Percentiles rank a stretch among this genome's conserved stretches.
These are phyloP conservation scores for Siniperca obscura DNA, from an alignment of 2,797 vertebrate genomes.

Conservation along the genomic window DNA sequence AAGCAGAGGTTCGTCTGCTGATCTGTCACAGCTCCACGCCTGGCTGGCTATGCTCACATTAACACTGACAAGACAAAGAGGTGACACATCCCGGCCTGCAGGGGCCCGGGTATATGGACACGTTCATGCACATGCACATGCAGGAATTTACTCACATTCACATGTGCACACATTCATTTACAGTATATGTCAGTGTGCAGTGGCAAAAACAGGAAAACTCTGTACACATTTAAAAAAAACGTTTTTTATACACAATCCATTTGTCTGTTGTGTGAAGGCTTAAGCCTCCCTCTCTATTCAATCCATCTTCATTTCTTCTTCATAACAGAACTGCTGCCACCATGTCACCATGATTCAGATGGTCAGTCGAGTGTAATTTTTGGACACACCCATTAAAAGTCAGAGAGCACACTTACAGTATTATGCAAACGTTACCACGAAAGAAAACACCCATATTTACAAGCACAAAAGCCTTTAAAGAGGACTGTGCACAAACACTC, in stretches of 20 bases:
- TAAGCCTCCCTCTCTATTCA: background rate
- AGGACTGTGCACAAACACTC: background rate
- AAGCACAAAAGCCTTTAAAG: background rate
- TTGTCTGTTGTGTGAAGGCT: background rate
- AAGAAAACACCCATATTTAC: background rate
- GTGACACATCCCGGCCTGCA: constrained; percentile 80
- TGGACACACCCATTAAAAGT: background rate
- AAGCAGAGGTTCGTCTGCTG: constrained; percentile 64
- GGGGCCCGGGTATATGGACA: constrained; percentile 59
- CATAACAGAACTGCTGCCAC: background rate
- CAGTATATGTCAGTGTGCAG: constrained; percentile 12
- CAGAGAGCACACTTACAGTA: background rate
- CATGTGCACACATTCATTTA: constrained; percentile 28
- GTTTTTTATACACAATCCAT: background rate
- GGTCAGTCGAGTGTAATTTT: background rate
- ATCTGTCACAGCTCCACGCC: constrained; percentile 82
- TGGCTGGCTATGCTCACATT: constrained; percentile 83
- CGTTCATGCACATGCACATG: constrained; percentile 41
- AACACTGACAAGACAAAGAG: constrained; percentile 84
- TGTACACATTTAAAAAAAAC: background rate
- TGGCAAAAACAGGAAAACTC: background rate
- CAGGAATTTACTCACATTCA: constrained; percentile 45
- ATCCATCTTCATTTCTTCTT: background rate
- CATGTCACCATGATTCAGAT: background rate
- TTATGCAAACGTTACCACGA: background rate